These are phyloP conservation scores for Aldabrachelys gigantea DNA, from an alignment of 2,113 vertebrate genomes.

Conservation along the genomic window DNA sequence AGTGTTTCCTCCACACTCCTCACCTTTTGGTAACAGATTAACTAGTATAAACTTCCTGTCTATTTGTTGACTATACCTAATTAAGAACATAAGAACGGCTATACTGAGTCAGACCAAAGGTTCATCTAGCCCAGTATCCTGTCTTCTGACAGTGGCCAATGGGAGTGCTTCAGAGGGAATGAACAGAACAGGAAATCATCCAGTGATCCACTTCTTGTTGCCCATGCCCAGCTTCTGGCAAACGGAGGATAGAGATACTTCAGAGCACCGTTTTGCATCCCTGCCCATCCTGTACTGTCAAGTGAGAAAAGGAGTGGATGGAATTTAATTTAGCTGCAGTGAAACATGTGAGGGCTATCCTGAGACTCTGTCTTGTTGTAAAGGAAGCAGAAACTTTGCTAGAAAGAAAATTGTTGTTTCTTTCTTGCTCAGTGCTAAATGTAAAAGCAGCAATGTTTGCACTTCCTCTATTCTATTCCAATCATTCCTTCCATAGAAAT, in stretches of 20 bases:
- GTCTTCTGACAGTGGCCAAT: not conserved
- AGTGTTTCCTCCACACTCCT: not conserved
- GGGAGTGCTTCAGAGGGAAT: too few species aligned
- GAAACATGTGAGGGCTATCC: not conserved
- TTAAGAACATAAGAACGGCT: not conserved
- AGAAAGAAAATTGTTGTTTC: not conserved
- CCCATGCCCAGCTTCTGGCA: too few species aligned
- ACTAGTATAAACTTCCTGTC: not conserved
- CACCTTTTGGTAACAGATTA: not conserved
- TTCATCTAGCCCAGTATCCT: not conserved
- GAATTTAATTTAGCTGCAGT: not conserved
- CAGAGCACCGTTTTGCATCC: too few species aligned
- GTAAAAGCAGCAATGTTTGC: not conserved
- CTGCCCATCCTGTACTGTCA: not conserved
- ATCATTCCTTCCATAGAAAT: not conserved
- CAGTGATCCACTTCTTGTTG: too few species aligned
- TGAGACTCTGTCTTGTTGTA: not conserved
- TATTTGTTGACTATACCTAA: not conserved
- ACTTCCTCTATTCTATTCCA: not conserved
- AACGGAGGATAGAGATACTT: too few species aligned
- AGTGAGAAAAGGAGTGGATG: not conserved
- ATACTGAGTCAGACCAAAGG: too few species aligned
- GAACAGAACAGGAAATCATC: too few species aligned
- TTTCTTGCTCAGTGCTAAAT: not conserved
- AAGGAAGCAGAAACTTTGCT: not conserved